Base-by-base conservation (phyloP, 2,888 invertebrate genomes). In the Macaria liturata region DNA sequence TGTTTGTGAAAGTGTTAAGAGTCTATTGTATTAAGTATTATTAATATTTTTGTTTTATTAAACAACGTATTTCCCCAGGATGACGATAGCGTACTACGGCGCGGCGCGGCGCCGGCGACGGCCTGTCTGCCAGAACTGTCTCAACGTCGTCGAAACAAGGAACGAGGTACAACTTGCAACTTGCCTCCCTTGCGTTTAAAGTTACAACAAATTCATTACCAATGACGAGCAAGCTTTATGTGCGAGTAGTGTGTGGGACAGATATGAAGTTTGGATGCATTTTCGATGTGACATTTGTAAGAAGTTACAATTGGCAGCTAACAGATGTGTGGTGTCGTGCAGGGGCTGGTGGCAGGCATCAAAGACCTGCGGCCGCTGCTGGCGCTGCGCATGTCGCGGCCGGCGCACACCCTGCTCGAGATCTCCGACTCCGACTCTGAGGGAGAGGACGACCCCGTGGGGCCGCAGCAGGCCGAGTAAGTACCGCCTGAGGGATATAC, bases 381-480 rank as follows among this genome's bases (percentile, higher is more conserved):
- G 0, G 61, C 78, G 0, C 39, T 91, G 30, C 79, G 83, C 1
- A 76, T 80, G 60, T 67, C 65, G 1, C 74, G 70, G 4, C 53
- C 65, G 0, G 55, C 74, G 0, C 74, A 83, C 3, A 86, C 90
- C 5, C 64, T 87, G 32, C 89, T 92, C 6, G 89, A 91, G 71
- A 88, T 92, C 52, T 86, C 88, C 0, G 91, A 93, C 70, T 94
- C 94, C 0, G 89, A 87, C 3, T 81, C 86, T 0, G 91, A 91
- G 0, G 82, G 78, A 0, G 90, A 84, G 1, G 65, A 71, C 0
- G 71, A 80, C 20, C 45, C 49, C 0, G 70, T 88, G 0, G 87
- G 88, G 0, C 45, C 45, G 45, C 37, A 37, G 6, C 45, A 37
- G 31, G 44, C 46, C 31, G 39, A 34, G 45, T 57, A 8, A 51